Conservation (phyloP, 2,113 vertebrate genomes). For the Hydrochoerus hydrochaeris region DNA sequence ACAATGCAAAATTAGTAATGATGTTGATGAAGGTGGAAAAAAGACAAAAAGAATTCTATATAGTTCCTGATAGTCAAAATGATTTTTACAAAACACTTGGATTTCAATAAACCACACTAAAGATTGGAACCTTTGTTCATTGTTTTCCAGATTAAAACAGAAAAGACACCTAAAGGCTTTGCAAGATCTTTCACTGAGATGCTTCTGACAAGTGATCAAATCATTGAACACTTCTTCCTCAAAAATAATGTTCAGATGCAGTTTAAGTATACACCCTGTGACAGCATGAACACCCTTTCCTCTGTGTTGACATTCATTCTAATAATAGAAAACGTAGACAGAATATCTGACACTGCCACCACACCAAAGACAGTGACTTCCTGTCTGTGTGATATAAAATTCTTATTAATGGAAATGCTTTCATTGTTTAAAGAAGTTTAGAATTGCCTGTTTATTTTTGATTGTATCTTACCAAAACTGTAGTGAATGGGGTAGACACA, state of each 20-base stretch:
- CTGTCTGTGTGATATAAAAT: conserved; percentile 51
- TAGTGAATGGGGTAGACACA: conserved; percentile 47
- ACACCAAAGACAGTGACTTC: conserved; percentile 71
- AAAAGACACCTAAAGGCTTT: conserved; percentile 84
- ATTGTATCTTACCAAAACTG: conserved; percentile 61
- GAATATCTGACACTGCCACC: conserved; percentile 74
- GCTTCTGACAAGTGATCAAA: conserved; percentile 90
- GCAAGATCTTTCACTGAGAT: conserved; percentile 86
- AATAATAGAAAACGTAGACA: conserved; percentile 86
- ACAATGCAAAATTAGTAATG: background rate
- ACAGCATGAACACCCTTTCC: conserved; percentile 86
- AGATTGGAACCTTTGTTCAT: conserved; percentile 84
- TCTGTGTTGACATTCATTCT: conserved; percentile 87
- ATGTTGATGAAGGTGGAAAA: background rate
- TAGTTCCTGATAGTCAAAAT: conserved; percentile 71
- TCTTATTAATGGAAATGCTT: conserved; percentile 77
- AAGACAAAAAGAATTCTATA: conserved; percentile 65
- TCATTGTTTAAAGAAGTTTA: conserved; percentile 74
- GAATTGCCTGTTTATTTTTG: conserved; percentile 70
- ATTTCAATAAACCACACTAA: conserved; percentile 56
- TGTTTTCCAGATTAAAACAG: conserved; percentile 82
- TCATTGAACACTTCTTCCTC: conserved; percentile 85
- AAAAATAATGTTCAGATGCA: conserved; percentile 88
- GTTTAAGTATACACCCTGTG: conserved; percentile 82
- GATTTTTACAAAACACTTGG: conserved; percentile 72